These are phyloP conservation scores for Apantesis nais DNA, from an alignment of 2,888 invertebrate genomes.

Conservation along the genomic window DNA sequence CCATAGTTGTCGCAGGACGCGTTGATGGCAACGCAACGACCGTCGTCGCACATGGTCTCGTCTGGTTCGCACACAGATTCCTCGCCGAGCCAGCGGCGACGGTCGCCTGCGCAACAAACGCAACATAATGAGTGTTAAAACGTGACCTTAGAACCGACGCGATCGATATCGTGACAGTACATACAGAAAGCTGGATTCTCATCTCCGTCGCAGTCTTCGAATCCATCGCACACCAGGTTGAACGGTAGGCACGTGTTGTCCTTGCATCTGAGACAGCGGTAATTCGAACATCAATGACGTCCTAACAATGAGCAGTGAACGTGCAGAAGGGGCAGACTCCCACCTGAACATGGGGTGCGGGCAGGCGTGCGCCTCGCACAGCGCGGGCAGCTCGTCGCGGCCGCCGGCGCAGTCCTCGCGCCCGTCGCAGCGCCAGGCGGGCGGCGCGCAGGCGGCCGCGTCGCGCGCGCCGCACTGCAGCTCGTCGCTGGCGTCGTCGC, in stretches of 20 bases:
- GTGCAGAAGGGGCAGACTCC: not conserved
- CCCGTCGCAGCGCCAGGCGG: constrained; percentile 29
- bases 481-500: constrained; percentile 87
- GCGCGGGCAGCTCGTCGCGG: constrained; percentile 67
- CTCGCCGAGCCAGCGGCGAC: constrained; percentile 47
- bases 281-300: not conserved
- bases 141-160: not conserved
- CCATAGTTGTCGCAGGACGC: constrained; percentile 54
- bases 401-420: constrained; percentile 50
- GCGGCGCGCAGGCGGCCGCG: constrained; percentile 26
- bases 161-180: constrained; percentile 26
- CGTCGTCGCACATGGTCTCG: constrained; percentile 64
- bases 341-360: constrained; percentile 71
- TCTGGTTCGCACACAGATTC: constrained; percentile 60
- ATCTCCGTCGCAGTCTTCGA: constrained; percentile 84
- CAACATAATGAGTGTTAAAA: not conserved
- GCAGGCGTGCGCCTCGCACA: constrained; percentile 63
- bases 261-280: constrained; percentile 65
- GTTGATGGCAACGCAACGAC: constrained; percentile 66
- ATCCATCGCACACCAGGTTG: constrained; percentile 90
- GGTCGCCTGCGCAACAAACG: constrained; percentile 36
- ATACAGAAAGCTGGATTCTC: constrained; percentile 74
- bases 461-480: constrained; percentile 28
- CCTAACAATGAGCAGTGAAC: too few species aligned
- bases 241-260: constrained; percentile 89